Conservation (phyloP, 92 coral and sea anemone species). For the Umimayanthus kanabou region DNA sequence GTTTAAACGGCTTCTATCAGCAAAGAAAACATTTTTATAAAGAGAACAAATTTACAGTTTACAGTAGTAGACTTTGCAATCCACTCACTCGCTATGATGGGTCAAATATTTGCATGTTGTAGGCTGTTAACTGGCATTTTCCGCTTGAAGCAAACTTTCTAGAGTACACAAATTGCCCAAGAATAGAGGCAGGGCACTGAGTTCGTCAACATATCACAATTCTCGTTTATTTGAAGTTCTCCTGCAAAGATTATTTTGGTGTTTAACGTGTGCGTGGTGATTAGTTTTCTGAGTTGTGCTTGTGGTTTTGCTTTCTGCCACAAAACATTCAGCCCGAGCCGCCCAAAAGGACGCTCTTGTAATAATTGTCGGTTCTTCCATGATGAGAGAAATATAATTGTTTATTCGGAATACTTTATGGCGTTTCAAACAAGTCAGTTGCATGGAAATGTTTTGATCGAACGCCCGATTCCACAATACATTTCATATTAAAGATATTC, state of each 20-base stretch:
- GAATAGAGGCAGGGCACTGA: conserved; percentile 15
- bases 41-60: conserved; percentile 56
- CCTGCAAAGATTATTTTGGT: conserved; percentile 28
- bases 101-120: conserved; percentile 90
- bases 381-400: background rate
- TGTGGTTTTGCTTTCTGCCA: background rate
- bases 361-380: background rate
- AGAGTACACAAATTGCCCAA: conserved; percentile 55
- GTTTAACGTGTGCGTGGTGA: conserved; percentile 25
- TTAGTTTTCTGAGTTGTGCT: conserved; percentile 20
- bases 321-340: background rate
- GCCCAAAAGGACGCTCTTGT: background rate
- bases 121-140: conserved; percentile 73
- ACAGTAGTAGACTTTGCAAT: conserved; percentile 61
- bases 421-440: background rate
- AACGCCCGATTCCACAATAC: background rate
- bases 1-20: conserved; percentile 16
- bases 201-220: conserved; percentile 41
- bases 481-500: background rate
- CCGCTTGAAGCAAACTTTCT: conserved; percentile 48
- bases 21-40: conserved; percentile 14
- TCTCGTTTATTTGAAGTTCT: conserved; percentile 35
- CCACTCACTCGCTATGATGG: conserved; percentile 80
- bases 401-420: background rate
- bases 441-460: background rate